Evolutionary conservation across 1,140 invertebrate genomes (phyloP), one percentile per base, ranked within the genome.

Genomic region (Charaxes varanes): DNA sequence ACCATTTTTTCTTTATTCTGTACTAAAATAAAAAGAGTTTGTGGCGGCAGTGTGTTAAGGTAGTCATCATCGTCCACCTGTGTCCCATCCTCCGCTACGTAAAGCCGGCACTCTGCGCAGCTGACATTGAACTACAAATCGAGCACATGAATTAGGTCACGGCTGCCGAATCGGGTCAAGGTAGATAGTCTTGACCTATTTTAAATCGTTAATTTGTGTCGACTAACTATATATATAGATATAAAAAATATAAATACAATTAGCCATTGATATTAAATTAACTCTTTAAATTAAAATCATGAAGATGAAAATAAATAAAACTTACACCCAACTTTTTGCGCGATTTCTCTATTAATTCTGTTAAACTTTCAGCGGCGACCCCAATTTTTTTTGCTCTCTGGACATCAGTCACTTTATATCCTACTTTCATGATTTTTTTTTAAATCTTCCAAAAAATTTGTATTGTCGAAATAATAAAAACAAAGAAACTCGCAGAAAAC

Each of bases 11-110:
- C 88, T 47, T 89, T 87, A 33, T 85, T 84, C 44, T 85, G 86
- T 47, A 89, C 86, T 27, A 90, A 70, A 38, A 93, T 88, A 6
- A 94, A 86, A 3, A 92, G 81, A 0, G 90, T 92, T 61, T 94
- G 92, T 1, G 90, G 72, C 14, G 90, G 87, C 34, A 94, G 60
- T 1, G 90, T 92, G 23, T 83, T 65, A 53, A 94, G 90, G 62
- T 94, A 93, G 2, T 91, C 90, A 21, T 94, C 90, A 50, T 87
- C 87, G 28, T 91, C 89, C 13, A 94, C 87, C 43, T 88, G 80
- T 10, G 92, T 93, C 21, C 92, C 92, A 76, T 94, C 92, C 21
- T 88, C 69, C 1, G 87, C 85, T 27, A 88, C 69, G 59, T 80
- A 87, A 5, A 77, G 76, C 41, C 63, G 82, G 50, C 85, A 81